phyloP scores from a whole-genome alignment of 2,888 invertebrate species.

The Drosophila longiperda region DNA sequence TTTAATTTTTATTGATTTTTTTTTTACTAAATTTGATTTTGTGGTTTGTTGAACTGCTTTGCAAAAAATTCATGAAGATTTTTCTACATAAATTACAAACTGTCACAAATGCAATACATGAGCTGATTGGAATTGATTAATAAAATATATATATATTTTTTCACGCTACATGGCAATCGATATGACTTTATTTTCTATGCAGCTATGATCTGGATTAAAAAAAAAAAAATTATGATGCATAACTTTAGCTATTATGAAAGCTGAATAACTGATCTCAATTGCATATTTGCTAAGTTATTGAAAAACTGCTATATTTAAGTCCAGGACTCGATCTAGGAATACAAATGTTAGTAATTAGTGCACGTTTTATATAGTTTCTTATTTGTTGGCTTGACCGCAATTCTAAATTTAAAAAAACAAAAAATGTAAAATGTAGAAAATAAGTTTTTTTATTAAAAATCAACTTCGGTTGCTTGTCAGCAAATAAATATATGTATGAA shows the following conservation, averaged over 20 bases:
- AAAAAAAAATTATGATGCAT: not conserved
- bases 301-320: constrained; percentile 19
- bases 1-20: constrained; percentile 29
- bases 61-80: constrained; percentile 54
- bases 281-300: constrained; percentile 11
- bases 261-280: constrained; percentile 5
- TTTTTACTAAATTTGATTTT: constrained; percentile 23
- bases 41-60: constrained; percentile 38
- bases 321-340: constrained; percentile 13
- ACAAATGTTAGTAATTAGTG: constrained; percentile 11
- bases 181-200: not conserved
- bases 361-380: constrained; percentile 16
- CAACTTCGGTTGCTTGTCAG: constrained; percentile 35
- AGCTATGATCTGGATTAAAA: not conserved
- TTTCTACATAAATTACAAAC: constrained; percentile 54
- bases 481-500: constrained; percentile 59
- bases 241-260: not conserved
- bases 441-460: constrained; percentile 48
- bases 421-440: constrained; percentile 38
- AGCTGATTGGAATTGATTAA: constrained; percentile 11
- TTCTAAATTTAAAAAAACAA: constrained; percentile 16
- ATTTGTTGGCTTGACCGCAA: constrained; percentile 31
- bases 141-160: not conserved
- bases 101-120: constrained; percentile 38
- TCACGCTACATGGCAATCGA: constrained; percentile 7